Conservation (phyloP, 2,888 invertebrate genomes). For the Hedya salicella region DNA sequence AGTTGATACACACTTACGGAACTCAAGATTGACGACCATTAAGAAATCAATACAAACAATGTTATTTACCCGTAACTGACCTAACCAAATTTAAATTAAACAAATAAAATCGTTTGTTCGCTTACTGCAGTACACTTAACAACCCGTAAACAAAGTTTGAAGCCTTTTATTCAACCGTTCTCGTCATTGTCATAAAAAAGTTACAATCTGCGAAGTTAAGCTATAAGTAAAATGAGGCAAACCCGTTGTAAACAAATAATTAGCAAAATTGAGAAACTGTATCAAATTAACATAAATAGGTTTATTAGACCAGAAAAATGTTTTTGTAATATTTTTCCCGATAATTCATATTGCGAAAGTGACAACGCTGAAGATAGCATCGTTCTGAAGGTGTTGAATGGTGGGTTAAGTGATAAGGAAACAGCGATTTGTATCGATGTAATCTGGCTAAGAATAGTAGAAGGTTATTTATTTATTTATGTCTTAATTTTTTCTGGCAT, state of each 20-base stretch:
- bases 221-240: background rate
- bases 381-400: constrained; percentile 34
- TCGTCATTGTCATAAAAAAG: constrained; percentile 19
- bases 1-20: too few relatives aligned
- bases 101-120: background rate
- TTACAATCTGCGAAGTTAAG: constrained; percentile 6
- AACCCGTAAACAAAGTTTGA: background rate
- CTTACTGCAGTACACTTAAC: background rate
- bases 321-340: constrained; percentile 41
- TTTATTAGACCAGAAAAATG: constrained; percentile 26
- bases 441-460: too few relatives aligned
- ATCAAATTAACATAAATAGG: constrained; percentile 27
- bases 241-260: constrained; percentile 6
- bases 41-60: too few relatives aligned
- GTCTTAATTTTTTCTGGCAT: too few relatives aligned
- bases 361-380: constrained; percentile 56
- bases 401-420: constrained; percentile 6
- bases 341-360: constrained; percentile 64
- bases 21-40: too few relatives aligned
- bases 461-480: too few relatives aligned
- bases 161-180: background rate
- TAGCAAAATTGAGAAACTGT: constrained; percentile 12
- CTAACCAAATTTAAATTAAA: too few relatives aligned
- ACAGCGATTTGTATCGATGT: background rate
- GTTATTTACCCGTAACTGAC: too few relatives aligned